phyloP scores from a whole-genome alignment of 2,797 vertebrate genomes.

The Limnodromus scolopaceus region DNA sequence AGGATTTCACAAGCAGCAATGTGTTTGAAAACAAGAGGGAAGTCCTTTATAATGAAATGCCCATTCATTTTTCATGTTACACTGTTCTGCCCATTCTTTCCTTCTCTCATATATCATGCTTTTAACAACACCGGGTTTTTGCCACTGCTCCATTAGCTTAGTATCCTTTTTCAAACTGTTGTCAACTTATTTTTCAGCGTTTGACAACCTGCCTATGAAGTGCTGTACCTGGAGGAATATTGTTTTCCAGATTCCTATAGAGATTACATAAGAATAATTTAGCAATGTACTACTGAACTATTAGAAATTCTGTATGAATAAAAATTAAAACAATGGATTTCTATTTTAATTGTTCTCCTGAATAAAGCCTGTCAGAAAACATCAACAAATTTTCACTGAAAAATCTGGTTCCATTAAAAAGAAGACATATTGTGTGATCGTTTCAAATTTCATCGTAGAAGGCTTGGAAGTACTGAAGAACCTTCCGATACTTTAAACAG shows the following conservation, averaged over 20 bases:
- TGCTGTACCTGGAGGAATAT: not conserved
- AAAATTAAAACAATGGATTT: not conserved
- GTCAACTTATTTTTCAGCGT: conserved; percentile 45
- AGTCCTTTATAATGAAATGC: conserved; percentile 48
- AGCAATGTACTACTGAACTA: not conserved
- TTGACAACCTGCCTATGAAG: conserved; percentile 35
- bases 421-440: not conserved
- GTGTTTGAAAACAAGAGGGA: conserved; percentile 17
- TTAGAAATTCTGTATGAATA: not conserved
- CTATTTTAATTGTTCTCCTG: not conserved
- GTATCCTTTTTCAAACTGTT: conserved; percentile 56
- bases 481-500: not conserved
- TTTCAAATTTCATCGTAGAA: not conserved
- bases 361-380: not conserved
- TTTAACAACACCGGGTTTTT: conserved; percentile 56
- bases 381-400: not conserved
- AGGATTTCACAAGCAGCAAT: not conserved
- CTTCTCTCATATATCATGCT: conserved; percentile 53
- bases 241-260: not conserved
- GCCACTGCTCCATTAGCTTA: conserved; percentile 56
- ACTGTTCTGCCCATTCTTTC: conserved; percentile 28
- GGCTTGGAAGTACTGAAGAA: not conserved
- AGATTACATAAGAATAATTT: conserved; percentile 12
- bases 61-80: conserved; percentile 57
- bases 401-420: not conserved